A percentile compares a stretch with the other conserved stretches of the same genome.
phyloP scores from a whole-genome alignment of 2,888 invertebrate species.

The Empis stercorea region DNA sequence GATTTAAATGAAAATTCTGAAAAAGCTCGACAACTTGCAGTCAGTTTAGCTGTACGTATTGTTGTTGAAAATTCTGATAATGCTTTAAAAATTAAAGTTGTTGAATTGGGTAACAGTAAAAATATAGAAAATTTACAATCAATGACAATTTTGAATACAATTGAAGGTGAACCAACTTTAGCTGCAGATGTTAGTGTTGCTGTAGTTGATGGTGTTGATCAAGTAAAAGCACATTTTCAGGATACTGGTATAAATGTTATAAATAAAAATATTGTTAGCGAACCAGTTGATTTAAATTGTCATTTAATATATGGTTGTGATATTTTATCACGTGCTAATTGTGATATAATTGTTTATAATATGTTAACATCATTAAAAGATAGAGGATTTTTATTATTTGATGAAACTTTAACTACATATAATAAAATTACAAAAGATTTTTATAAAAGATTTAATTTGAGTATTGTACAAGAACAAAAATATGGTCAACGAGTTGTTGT shows the following conservation, averaged over 20 bases:
- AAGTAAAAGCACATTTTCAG: slow-evolving; percentile 42
- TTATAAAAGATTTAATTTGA: slow-evolving; percentile 37
- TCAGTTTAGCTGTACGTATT: slow-evolving; percentile 56
- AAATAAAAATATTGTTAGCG: slow-evolving; percentile 46
- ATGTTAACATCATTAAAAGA: slow-evolving; percentile 49
- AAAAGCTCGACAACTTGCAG: slow-evolving; percentile 48
- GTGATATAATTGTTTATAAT: slow-evolving; percentile 40
- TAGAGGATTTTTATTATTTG: slow-evolving; percentile 59
- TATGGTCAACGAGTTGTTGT: slow-evolving; percentile 51
- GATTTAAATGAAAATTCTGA: slow-evolving; percentile 44
- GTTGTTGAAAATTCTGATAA: slow-evolving; percentile 63
- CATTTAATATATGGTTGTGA: slow-evolving; percentile 58
- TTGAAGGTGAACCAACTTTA: slow-evolving; percentile 63
- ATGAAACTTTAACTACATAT: slow-evolving; percentile 45
- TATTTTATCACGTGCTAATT: slow-evolving; percentile 45
- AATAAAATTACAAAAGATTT: slow-evolving; percentile 34
- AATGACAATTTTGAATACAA: slow-evolving; percentile 44
- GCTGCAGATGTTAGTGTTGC: slow-evolving; percentile 48
- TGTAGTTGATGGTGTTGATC: slow-evolving; percentile 40
- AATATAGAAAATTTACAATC: slow-evolving; percentile 53
- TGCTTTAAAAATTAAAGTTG: slow-evolving; percentile 55
- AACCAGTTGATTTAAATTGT: slow-evolving; percentile 50
- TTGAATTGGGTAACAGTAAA: slow-evolving; percentile 49
- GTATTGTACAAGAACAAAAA: slow-evolving; percentile 47
- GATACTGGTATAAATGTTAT: slow-evolving; percentile 50